Percentiles rank a stretch among this genome's conserved stretches.
Conservation (phyloP, 1,140 invertebrate species). For the Batillaria attramentaria region DNA sequence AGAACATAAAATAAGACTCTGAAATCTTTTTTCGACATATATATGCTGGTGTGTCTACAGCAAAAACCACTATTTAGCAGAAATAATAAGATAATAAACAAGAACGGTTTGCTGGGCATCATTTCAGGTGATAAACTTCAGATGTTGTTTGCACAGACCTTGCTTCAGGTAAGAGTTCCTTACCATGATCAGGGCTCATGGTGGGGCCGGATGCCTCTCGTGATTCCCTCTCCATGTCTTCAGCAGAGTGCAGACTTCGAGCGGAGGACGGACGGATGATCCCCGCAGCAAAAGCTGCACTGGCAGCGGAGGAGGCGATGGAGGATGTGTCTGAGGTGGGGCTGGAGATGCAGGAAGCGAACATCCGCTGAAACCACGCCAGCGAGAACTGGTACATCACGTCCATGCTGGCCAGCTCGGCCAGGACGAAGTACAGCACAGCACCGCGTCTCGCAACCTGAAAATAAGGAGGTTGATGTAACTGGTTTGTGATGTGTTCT, state of each 20-base stretch:
- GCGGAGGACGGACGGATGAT: slow-evolving; percentile 25
- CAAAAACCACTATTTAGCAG: too few species aligned
- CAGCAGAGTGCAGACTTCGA: slow-evolving; percentile 19
- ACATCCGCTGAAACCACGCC: slow-evolving; percentile 70
- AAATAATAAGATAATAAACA: too few species aligned
- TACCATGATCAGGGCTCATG: too few species aligned
- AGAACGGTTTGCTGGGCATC: too few species aligned
- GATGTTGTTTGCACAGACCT: too few species aligned
- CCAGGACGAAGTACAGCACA: slow-evolving; percentile 71
- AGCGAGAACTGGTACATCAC: slow-evolving; percentile 73
- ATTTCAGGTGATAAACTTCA: too few species aligned
- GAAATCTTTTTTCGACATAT: too few species aligned
- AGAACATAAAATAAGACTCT: too few species aligned
- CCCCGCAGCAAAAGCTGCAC: slow-evolving; percentile 15
- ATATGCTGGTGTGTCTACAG: too few species aligned
- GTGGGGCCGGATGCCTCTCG: too few species aligned
- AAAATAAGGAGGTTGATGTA: slow-evolving; percentile 8
- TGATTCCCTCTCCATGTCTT: slow-evolving; percentile 2
- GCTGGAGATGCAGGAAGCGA: slow-evolving; percentile 57
- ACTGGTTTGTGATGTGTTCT: too few species aligned
- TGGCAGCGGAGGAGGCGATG: slow-evolving; percentile 17
- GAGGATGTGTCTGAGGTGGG: slow-evolving; percentile 18
- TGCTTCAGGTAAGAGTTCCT: too few species aligned
- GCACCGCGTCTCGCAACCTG: slow-evolving; percentile 71
- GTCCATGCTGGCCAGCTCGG: slow-evolving; percentile 68